Evolutionary conservation across 35 echinoderm and acorn worm genomes (phyloP), one percentile per base, ranked within the genome.

Genomic region (Holothuria glaberrima): DNA sequence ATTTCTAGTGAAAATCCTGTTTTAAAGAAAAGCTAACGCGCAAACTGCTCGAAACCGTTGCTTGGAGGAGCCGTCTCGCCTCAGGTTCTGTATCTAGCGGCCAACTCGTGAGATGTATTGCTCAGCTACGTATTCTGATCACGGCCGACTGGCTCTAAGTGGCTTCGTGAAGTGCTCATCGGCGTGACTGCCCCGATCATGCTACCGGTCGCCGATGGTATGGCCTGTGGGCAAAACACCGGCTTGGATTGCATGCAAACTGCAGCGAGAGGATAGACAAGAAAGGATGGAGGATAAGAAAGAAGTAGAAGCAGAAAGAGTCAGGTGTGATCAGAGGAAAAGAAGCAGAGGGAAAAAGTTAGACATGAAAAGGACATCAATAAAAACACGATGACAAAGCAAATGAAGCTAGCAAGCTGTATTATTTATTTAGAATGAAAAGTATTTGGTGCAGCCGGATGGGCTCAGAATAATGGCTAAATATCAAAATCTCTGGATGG

Each of bases 151-250:
- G 74, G 19, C 36, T 48, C 33, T 78, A 78, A 78, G 74, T 78
- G 74, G 74, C 74, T 78, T 78, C 50, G 74, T 78, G 74, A 48
- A 78, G 74, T 78, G 74, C 50, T 78, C 74, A 33, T 78, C 74
- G 50, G 74, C 74, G 74, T 78, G 50, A 78, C 74, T 78, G 74
- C 74, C 74, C 74, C 44, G 74, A 45, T 78, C 74, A 50, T 48
- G 50, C 74, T 78, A 78, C 74, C 74, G 74, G 74, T 78, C 21
- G 74, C 74, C 74, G 44, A 48, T 48, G 74, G 74, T 78, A 48
- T 78, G 44, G 74, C 74, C 74, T 48, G 27, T 48, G 74, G 74
- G 74, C 74, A 78, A 48, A 41, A 33, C 50, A 78, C 74, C 74
- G 74, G 74, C 74, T 78, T 22, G 74, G 74, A 48, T 48, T 78